Evolutionary conservation across 2,888 invertebrate genomes (phyloP).

Genomic region (Branchipolynoe longqiensis): DNA sequence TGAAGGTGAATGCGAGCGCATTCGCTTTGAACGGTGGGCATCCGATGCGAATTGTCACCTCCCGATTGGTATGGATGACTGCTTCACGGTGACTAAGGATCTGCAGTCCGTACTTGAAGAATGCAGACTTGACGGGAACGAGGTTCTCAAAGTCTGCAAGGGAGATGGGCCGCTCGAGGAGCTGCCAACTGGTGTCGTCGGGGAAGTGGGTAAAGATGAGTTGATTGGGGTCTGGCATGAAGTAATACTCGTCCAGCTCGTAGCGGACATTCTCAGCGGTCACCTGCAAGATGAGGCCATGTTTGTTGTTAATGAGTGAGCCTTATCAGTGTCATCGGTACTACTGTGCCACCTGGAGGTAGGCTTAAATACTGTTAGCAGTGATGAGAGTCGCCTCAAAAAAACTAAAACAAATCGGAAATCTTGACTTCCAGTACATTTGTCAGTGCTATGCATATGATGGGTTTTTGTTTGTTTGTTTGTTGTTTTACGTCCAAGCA

Average conservation of each 20-base stretch:
- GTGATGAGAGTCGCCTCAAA: no score
- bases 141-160: conserved; percentile 81
- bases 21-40: conserved; percentile 78
- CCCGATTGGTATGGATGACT: conserved; percentile 78
- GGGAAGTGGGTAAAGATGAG: conserved; percentile 82
- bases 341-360: no score
- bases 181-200: conserved; percentile 81
- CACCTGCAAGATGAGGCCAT: no score
- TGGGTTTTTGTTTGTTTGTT: no score
- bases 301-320: no score
- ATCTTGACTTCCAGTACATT: no score
- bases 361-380: no score
- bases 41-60: conserved; percentile 78
- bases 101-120: conserved; percentile 82
- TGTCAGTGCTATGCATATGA: no score
- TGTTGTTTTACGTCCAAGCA: no score
- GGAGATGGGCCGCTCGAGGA: conserved; percentile 77
- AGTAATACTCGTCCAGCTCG: conserved; percentile 81
- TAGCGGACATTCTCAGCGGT: conserved; percentile 79
- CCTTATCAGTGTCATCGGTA: no score
- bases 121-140: conserved; percentile 82
- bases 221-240: conserved; percentile 81
- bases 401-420: no score
- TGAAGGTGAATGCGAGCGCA: conserved; percentile 81
- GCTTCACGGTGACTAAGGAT: conserved; percentile 81